Percentiles rank a stretch among this genome's conserved stretches.
phyloP scores from a whole-genome alignment of 2,113 vertebrate species.

The Anarhynchus alexandrinus region DNA sequence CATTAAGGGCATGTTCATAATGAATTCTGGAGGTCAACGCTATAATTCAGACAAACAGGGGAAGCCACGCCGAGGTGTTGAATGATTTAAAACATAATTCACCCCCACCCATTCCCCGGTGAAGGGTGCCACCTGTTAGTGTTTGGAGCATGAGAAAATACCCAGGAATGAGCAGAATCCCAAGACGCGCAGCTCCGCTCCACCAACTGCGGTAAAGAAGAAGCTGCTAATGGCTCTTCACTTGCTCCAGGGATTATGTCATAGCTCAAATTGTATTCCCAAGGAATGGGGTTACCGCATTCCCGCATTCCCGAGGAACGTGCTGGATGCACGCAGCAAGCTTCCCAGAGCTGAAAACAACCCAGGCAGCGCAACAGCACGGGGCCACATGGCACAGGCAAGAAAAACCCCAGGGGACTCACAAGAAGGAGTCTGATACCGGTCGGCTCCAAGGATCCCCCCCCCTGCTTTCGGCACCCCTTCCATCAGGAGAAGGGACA shows the following conservation, averaged over 20 bases:
- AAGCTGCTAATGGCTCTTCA: constrained; percentile 71
- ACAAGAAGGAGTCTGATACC: neutral
- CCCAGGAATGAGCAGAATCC: constrained; percentile 70
- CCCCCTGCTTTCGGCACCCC: neutral
- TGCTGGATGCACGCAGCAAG: neutral
- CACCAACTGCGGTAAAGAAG: constrained; percentile 67
- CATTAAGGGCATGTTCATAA: neutral
- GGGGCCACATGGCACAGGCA: neutral
- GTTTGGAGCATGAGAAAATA: constrained; percentile 66
- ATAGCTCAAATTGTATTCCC: constrained; percentile 62
- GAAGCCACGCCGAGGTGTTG: constrained; percentile 2
- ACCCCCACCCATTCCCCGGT: neutral
- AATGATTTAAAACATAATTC: constrained; percentile 52
- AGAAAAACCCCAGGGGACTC: neutral
- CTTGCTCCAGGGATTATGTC: constrained; percentile 69
- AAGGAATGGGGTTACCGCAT: constrained; percentile 54
- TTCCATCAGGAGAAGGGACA: neutral
- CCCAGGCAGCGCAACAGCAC: neutral
- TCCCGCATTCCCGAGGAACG: constrained; percentile 31
- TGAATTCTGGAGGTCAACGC: neutral
- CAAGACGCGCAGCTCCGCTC: neutral
- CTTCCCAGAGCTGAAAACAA: neutral
- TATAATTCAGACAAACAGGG: neutral
- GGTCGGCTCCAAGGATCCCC: neutral
- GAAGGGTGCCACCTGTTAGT: constrained; percentile 55